Base-by-base conservation (phyloP, 2,113 vertebrate species). In the Canis aureus region DNA sequence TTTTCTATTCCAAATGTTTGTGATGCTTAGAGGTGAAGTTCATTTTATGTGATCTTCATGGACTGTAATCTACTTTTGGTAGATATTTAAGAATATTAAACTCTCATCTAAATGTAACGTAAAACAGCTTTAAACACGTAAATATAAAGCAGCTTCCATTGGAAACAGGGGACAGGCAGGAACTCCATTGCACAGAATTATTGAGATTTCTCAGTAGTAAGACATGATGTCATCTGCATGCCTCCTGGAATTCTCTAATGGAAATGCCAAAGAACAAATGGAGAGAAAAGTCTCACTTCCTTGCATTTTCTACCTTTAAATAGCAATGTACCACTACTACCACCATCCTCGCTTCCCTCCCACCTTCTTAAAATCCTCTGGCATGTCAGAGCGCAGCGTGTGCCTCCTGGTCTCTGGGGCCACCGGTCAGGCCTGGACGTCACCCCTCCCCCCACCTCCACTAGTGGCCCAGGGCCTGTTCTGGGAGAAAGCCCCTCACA, bases 231-330 rank as follows among this genome's bases (percentile, higher is more conserved):
- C 96, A 97, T 79, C 69, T n/a, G 22, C 71, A 17, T 11, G 73
- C 67, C 95, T 85, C 69, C 86, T 64, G 92, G 82, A 87, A 87
- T 95, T 91, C 89, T 89, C 97, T 69, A 25, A 35, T n/a, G 83
- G 74, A 38, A 87, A 60, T 92, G 80, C 96, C 96, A 96, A 88
- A 96, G 64, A 97, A 79, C 90, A 96, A 76, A 93, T 27, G 82
- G 92, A 91, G 78, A 89, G 57, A 93, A 82, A 91, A 80, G 35
- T 87, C 83, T 69, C 22, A 67, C 43, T 95, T 92, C 82, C 86
- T 95, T 92, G 57, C 43, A 55, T 93, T 90, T 96, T 92, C 67
- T 90, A 51, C 62, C 73, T 92, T 93, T 62, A 76, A 96, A 43
- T 66, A 90, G 38, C 76, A 87, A 83, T 88, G 15, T 15, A 38